Conservation (phyloP, 2,113 vertebrate species). For the Colossoma macropomum region DNA sequence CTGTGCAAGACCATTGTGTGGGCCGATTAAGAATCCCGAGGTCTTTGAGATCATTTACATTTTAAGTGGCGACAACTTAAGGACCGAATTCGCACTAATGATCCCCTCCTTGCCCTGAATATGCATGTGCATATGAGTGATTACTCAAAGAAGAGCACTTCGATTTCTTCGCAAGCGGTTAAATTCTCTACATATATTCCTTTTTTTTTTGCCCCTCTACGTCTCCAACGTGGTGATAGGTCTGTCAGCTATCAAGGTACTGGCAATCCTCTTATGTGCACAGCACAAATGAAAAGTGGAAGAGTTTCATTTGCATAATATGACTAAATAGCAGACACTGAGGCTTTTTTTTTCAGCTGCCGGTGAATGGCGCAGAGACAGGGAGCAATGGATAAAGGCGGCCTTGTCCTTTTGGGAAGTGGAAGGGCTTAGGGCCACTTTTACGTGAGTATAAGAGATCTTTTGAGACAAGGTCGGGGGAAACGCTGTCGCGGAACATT, state of each 20-base stretch:
- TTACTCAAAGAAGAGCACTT: constrained; percentile 37
- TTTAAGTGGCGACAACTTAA: constrained; percentile 64
- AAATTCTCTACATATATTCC: not conserved
- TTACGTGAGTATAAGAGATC: constrained; percentile 61
- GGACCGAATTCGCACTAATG: constrained; percentile 56
- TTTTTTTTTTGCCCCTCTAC: not conserved
- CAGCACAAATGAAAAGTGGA: constrained; percentile 1
- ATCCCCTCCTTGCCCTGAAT: constrained; percentile 20
- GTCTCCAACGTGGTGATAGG: not conserved
- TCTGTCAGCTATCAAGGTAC: constrained; percentile 9
- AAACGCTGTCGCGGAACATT: constrained; percentile 76
- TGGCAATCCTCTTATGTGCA: not conserved
- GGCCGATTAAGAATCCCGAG: constrained; percentile 55
- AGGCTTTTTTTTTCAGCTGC: constrained; percentile 15
- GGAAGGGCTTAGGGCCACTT: constrained; percentile 30
- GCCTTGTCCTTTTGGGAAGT: constrained; percentile 56
- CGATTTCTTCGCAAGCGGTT: constrained; percentile 11
- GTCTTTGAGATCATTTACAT: constrained; percentile 62
- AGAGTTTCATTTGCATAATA: constrained; percentile 24
- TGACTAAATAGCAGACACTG: constrained; percentile 11
- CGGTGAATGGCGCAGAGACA: constrained; percentile 45
- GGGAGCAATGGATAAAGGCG: constrained; percentile 51
- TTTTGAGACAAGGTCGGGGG: constrained; percentile 74
- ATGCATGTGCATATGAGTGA: constrained; percentile 44
- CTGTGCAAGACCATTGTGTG: constrained; percentile 46